Conservation (phyloP, 2,113 vertebrate genomes). For the Grus americana region DNA sequence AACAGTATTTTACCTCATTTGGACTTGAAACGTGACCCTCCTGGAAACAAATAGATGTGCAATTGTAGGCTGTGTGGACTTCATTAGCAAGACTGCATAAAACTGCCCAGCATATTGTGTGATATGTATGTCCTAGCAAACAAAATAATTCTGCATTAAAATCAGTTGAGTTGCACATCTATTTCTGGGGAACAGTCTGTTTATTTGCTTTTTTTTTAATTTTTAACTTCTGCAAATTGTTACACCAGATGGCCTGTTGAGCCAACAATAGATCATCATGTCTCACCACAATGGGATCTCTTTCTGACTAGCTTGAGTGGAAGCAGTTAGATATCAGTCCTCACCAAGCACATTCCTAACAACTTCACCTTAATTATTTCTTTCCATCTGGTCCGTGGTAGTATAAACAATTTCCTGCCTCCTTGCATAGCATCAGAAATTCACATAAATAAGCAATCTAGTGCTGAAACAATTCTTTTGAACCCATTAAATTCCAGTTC, state of each 20-base stretch:
- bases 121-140: background rate
- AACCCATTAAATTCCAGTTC: background rate
- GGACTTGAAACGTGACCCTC: background rate
- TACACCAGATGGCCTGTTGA: constrained; percentile 43
- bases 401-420: background rate
- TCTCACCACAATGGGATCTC: background rate
- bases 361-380: constrained; percentile 11
- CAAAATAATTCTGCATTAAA: background rate
- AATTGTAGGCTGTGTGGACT: background rate
- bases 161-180: background rate
- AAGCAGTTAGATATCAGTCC: background rate
- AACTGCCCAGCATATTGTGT: background rate
- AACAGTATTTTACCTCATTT: background rate
- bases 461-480: background rate
- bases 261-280: constrained; percentile 23
- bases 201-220: background rate
- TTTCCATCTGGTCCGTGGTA: background rate
- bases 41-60: background rate
- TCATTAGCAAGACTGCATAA: background rate
- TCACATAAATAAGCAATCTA: background rate
- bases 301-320: background rate
- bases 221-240: constrained; percentile 29
- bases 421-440: background rate
- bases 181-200: background rate
- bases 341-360: background rate